These are phyloP conservation scores for Colletes collaris DNA, from an alignment of 2,888 invertebrate genomes.

Conservation along the genomic window DNA sequence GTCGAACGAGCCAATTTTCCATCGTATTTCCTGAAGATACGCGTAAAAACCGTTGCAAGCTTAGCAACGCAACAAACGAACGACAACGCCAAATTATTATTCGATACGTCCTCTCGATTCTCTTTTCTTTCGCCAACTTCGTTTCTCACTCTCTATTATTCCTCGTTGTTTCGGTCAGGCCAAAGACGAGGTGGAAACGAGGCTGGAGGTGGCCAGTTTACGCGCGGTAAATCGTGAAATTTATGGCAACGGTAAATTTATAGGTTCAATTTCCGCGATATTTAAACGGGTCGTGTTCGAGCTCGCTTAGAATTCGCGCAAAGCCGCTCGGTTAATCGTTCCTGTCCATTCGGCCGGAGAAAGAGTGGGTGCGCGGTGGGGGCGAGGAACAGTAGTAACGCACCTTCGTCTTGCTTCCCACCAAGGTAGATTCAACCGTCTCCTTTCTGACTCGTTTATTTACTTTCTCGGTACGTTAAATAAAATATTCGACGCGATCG, in stretches of 20 bases:
- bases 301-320: conserved; percentile 62
- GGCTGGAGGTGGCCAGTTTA: conserved; percentile 58
- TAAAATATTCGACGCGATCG: too few relatives aligned
- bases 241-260: conserved; percentile 77
- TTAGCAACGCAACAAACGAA: too few relatives aligned
- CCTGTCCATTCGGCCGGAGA: conserved; percentile 10
- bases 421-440: background rate
- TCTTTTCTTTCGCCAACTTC: background rate
- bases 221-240: conserved; percentile 72
- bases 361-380: background rate
- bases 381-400: background rate
- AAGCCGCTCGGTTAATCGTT: conserved; percentile 56
- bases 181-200: conserved; percentile 1
- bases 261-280: conserved; percentile 80
- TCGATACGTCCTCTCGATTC: too few relatives aligned
- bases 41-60: too few relatives aligned
- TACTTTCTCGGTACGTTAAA: background rate
- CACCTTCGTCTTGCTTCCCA: background rate
- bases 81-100: too few relatives aligned
- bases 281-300: conserved; percentile 70
- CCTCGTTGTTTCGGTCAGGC: conserved; percentile 1
- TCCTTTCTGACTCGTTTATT: conserved; percentile 1
- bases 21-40: too few relatives aligned
- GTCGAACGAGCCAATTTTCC: too few relatives aligned
- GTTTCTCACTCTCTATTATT: background rate